A percentile compares a stretch with the other conserved stretches of the same genome.
Conservation (phyloP, 2,888 invertebrate genomes). For the Pollenia amentaria region DNA sequence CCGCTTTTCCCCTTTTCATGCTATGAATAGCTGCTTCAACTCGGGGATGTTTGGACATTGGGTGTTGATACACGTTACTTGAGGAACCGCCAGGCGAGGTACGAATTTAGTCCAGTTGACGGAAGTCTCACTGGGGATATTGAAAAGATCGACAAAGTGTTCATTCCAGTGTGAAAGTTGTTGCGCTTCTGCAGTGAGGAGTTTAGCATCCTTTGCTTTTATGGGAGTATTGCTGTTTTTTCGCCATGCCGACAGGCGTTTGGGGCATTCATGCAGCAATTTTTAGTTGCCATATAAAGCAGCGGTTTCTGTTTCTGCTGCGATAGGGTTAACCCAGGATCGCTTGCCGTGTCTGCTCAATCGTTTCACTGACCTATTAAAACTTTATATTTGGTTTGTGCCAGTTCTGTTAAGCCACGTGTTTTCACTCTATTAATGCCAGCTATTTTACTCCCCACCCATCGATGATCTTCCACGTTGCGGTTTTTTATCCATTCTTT, state of each 20-base stretch:
- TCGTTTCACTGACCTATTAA: too few relatives aligned
- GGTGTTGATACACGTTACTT: too few relatives aligned
- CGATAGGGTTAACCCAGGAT: too few relatives aligned
- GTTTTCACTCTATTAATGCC: neutral
- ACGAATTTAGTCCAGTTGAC: neutral
- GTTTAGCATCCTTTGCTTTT: neutral
- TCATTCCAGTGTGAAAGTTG: neutral
- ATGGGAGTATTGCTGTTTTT: neutral
- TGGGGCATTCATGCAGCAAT: too few relatives aligned
- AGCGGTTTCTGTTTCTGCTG: too few relatives aligned
- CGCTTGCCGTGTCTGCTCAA: too few relatives aligned
- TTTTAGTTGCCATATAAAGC: neutral
- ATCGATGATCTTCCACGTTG: neutral
- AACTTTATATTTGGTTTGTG: too few relatives aligned
- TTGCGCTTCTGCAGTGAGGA: neutral
- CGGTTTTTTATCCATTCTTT: conserved; percentile 8
- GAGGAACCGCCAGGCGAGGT: neutral
- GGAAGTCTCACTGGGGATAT: neutral
- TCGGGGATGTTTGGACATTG: too few relatives aligned
- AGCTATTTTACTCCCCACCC: neutral
- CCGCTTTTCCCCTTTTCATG: too few relatives aligned
- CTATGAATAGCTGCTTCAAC: too few relatives aligned
- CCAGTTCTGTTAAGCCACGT: neutral
- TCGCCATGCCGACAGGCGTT: neutral
- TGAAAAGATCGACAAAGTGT: neutral